These are phyloP conservation scores for Caenorhabditis virilis DNA, from an alignment of 2,888 invertebrate species.

Conservation along the genomic window DNA sequence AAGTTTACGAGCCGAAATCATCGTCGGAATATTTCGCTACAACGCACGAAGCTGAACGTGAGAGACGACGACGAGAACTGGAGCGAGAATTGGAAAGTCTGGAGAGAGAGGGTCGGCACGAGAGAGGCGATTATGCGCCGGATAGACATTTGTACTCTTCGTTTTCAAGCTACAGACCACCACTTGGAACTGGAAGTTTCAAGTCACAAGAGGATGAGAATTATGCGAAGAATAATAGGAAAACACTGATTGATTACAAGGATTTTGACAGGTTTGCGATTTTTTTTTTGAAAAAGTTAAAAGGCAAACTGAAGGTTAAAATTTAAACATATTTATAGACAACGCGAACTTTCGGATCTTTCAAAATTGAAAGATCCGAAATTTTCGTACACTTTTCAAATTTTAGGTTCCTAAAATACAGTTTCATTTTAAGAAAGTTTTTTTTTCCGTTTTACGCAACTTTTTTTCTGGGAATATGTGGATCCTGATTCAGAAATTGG, in stretches of 20 bases:
- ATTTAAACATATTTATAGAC: neutral
- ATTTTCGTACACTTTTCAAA: no score
- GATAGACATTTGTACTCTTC: conserved; percentile 28
- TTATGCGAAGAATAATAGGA: conserved; percentile 59
- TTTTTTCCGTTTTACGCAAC: no score
- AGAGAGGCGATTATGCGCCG: conserved; percentile 19
- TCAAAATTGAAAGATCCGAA: no score
- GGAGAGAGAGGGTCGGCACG: conserved; percentile 10
- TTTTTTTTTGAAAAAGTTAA: no score
- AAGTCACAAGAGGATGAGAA: conserved; percentile 52
- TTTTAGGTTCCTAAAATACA: conserved; percentile 15
- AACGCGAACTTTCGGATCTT: neutral
- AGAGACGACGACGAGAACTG: conserved; percentile 28
- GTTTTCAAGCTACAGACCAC: conserved; percentile 31
- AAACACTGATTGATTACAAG: conserved; percentile 65
- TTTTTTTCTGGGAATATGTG: no score
- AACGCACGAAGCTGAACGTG: conserved; percentile 34
- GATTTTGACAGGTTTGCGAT: conserved; percentile 58
- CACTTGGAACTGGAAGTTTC: conserved; percentile 7
- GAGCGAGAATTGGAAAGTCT: conserved; percentile 15
- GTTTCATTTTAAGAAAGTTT: no score
- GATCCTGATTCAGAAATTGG: no score
- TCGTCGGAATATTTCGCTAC: conserved; percentile 62
- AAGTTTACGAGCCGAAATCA: conserved; percentile 65
- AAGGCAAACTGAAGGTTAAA: no score